These are phyloP conservation scores for Perognathus longimembris DNA, from an alignment of 2,113 vertebrate genomes.

Conservation along the genomic window DNA sequence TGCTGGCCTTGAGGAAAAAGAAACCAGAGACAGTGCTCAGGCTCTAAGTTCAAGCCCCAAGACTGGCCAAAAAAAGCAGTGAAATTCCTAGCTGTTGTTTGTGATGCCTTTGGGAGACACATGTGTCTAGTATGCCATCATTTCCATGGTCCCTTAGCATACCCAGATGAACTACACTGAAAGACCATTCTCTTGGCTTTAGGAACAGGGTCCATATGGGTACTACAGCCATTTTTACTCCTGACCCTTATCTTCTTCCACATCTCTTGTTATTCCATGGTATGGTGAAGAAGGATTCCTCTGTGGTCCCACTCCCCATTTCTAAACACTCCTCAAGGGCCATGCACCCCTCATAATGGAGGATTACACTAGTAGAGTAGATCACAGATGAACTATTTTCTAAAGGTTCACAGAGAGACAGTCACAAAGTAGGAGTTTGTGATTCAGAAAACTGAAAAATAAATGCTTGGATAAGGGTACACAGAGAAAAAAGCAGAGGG, in stretches of 20 bases:
- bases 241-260: not conserved
- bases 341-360: not conserved
- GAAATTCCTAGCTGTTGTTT: not conserved
- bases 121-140: not conserved
- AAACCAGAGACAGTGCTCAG: too few relatives aligned
- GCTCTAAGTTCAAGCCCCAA: too few relatives aligned
- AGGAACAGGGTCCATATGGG: not conserved
- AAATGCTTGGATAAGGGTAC: not conserved
- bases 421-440: not conserved
- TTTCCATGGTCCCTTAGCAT: not conserved
- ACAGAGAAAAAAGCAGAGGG: slow-evolving; percentile 1
- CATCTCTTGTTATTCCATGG: not conserved
- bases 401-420: not conserved
- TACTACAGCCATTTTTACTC: not conserved
- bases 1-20: too few relatives aligned
- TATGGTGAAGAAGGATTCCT: not conserved
- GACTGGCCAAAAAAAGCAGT: too few relatives aligned
- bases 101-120: not conserved
- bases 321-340: not conserved
- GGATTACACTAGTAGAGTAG: not conserved
- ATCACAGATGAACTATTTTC: not conserved
- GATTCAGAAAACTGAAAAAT: slow-evolving; percentile 36
- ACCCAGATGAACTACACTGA: not conserved
- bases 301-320: not conserved
- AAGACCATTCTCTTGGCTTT: not conserved